phyloP scores from a whole-genome alignment of 2,888 invertebrate species.

The Drosophila meridiana region DNA sequence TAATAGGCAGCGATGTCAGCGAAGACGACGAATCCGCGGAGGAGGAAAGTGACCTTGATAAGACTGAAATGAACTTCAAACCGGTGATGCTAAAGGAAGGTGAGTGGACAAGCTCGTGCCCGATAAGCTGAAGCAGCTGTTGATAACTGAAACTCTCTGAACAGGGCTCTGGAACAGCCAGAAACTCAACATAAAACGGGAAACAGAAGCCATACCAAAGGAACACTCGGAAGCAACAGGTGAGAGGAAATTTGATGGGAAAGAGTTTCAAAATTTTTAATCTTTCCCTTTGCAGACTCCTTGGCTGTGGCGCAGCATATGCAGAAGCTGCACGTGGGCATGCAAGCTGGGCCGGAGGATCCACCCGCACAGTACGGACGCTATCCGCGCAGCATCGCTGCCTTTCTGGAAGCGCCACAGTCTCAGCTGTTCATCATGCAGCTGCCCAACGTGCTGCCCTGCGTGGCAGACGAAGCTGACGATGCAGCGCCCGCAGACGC shows the following conservation, averaged over 20 bases:
- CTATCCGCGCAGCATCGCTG: slow-evolving; percentile 79
- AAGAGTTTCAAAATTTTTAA: not conserved
- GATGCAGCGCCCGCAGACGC: slow-evolving; percentile 27
- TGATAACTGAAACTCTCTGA: accelerated
- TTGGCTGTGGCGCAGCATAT: slow-evolving; percentile 69
- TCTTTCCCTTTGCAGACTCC: slow-evolving; percentile 35
- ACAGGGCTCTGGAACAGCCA: slow-evolving; percentile 61
- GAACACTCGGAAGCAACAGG: slow-evolving; percentile 21
- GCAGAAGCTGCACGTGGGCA: slow-evolving; percentile 68
- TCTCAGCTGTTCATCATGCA: slow-evolving; percentile 84
- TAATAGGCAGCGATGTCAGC: slow-evolving; percentile 62
- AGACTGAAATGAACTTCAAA: slow-evolving; percentile 78
- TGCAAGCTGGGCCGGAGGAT: slow-evolving; percentile 44
- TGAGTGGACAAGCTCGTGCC: slow-evolving; percentile 41
- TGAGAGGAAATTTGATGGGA: not conserved
- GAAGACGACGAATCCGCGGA: slow-evolving; percentile 73
- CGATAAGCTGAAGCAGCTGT: not conserved
- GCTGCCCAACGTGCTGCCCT: slow-evolving; percentile 70
- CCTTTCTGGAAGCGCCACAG: slow-evolving; percentile 74
- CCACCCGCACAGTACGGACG: slow-evolving; percentile 62
- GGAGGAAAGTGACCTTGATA: slow-evolving; percentile 72
- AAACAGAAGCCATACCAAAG: slow-evolving; percentile 19
- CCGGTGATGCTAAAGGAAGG: slow-evolving; percentile 83
- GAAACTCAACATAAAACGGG: slow-evolving; percentile 31
- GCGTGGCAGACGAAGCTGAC: slow-evolving; percentile 65